These are phyloP conservation scores for Dicrurus megarhynchus DNA, from an alignment of 2,113 vertebrate genomes.

Conservation along the genomic window DNA sequence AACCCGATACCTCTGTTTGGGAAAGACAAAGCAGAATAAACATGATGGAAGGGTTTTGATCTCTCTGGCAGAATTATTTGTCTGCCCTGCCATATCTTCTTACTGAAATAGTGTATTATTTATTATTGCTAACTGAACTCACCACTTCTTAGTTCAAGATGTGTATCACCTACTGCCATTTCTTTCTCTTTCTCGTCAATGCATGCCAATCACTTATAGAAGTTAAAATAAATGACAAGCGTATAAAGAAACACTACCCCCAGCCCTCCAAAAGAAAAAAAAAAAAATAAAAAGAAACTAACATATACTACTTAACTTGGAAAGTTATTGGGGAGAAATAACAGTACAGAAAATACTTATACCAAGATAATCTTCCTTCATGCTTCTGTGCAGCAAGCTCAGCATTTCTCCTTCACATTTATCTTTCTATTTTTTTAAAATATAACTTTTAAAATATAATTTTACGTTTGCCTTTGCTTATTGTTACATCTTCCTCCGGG, in stretches of 20 bases:
- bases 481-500: background rate
- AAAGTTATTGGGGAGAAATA: background rate
- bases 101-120: background rate
- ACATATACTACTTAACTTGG: background rate
- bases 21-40: background rate
- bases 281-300: background rate
- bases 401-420: background rate
- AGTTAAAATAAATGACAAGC: background rate
- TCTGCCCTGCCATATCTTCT: background rate
- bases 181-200: background rate
- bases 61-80: background rate
- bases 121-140: background rate
- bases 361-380: background rate
- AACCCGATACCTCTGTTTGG: background rate
- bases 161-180: background rate
- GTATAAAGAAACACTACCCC: background rate
- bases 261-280: background rate
- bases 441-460: background rate
- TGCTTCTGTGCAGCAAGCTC: background rate
- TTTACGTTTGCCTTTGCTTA: background rate
- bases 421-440: background rate
- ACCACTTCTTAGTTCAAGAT: background rate
- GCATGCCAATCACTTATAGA: background rate
- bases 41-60: background rate
- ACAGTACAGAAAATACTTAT: background rate